Conservation (phyloP, 2,113 vertebrate species). For the Pomatostomus ruficeps region DNA sequence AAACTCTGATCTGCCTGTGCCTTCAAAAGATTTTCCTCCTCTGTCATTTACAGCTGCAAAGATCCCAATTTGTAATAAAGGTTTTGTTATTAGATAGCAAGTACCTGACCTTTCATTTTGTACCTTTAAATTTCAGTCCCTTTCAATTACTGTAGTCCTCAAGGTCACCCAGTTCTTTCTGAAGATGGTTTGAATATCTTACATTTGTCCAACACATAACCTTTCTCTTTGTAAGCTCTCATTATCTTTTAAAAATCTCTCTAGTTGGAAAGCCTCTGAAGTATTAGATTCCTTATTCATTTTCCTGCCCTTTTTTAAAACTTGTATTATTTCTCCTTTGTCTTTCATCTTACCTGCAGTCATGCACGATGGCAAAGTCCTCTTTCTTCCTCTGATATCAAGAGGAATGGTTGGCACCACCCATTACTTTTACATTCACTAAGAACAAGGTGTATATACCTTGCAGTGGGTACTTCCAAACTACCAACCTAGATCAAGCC, state of each 20-base stretch:
- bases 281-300: not conserved
- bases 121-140: not conserved
- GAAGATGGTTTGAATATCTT: conserved; percentile 34
- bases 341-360: not conserved
- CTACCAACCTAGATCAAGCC: not conserved
- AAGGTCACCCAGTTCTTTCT: conserved; percentile 9
- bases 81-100: not conserved
- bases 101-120: conserved; percentile 16
- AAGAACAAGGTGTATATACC: not conserved
- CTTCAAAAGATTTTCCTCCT: not conserved
- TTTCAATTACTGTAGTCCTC: conserved; percentile 11
- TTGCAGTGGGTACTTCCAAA: not conserved
- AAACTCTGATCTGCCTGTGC: not conserved
- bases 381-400: not conserved
- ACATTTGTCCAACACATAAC: conserved; percentile 25
- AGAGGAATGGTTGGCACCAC: not conserved
- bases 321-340: not conserved
- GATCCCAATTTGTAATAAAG: not conserved
- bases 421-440: not conserved
- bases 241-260: conserved; percentile 21
- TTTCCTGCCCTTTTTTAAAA: not conserved
- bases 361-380: not conserved
- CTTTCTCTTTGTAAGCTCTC: conserved; percentile 19
- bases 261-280: not conserved
- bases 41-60: not conserved